Percentiles rank a stretch among this genome's conserved stretches.
Evolutionary conservation across 2,797 vertebrate species (phyloP).

Genomic region (Leucoraja ocellata): DNA sequence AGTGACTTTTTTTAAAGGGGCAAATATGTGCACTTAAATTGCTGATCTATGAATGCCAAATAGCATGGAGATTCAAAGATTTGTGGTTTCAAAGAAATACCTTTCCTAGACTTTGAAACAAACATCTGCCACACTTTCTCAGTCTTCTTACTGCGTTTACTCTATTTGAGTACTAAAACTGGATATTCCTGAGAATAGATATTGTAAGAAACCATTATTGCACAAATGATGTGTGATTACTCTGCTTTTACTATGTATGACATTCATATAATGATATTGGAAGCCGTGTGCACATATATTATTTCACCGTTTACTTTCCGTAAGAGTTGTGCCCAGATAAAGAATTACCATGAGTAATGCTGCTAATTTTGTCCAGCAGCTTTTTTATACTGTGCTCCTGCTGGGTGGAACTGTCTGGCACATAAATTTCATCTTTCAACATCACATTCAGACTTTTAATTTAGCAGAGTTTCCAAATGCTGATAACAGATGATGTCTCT

Average conservation of each 20-base stretch:
- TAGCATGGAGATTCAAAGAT: neutral
- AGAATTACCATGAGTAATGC: neutral
- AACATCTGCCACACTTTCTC: neutral
- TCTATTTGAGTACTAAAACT: neutral
- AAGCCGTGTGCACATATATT: neutral
- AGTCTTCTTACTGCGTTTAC: neutral
- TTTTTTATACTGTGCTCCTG: neutral
- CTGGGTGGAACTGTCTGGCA: neutral
- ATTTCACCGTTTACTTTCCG: conserved; percentile 8
- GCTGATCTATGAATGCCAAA: neutral
- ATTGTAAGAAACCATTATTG: neutral
- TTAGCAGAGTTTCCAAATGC: neutral
- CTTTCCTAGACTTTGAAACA: neutral
- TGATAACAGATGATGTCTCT: conserved; percentile 15
- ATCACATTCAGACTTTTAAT: neutral
- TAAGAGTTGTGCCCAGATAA: neutral
- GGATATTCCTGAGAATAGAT: neutral
- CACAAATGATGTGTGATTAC: neutral
- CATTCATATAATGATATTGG: neutral
- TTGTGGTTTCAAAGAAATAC: neutral
- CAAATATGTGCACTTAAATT: neutral
- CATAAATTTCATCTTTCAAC: neutral
- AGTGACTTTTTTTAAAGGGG: neutral
- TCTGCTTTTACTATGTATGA: too few species aligned
- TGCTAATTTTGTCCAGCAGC: neutral